phyloP scores from a whole-genome alignment of 2,888 invertebrate species.

The Cheilosia pagana region DNA sequence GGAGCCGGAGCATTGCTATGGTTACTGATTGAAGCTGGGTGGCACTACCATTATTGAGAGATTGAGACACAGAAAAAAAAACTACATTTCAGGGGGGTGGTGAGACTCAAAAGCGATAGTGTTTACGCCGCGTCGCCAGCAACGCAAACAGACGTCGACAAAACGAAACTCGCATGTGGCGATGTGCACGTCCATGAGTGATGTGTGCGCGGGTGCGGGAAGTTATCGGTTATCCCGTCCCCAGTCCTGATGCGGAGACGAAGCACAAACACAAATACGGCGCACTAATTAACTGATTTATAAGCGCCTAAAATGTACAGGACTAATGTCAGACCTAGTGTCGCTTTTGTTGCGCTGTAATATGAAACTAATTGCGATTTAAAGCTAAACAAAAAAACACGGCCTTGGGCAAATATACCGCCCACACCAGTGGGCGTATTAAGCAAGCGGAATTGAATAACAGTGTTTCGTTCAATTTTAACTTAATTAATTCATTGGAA shows the following conservation, averaged over 20 bases:
- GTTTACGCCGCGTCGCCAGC: conserved; percentile 8
- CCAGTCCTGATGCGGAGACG: background rate
- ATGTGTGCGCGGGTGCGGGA: background rate
- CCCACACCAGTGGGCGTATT: too few relatives aligned
- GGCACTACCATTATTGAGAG: background rate
- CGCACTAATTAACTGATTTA: conserved; percentile 1
- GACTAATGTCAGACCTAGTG: background rate
- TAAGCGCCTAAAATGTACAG: background rate
- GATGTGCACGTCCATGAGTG: background rate
- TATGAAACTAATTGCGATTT: too few relatives aligned
- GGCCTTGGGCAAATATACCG: too few relatives aligned
- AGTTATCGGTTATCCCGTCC: background rate
- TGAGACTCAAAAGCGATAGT: background rate
- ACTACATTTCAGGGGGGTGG: too few relatives aligned
- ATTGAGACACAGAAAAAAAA: background rate
- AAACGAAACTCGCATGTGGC: conserved; percentile 10
- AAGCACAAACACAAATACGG: background rate
- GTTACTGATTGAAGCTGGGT: background rate
- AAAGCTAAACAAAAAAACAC: too few relatives aligned
- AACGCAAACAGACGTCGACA: conserved; percentile 7
- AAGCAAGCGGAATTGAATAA: too few relatives aligned
- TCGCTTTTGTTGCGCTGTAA: too few relatives aligned
- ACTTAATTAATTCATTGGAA: too few relatives aligned
- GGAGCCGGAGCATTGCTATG: background rate
- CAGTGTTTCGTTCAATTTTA: too few relatives aligned